Evolutionary conservation across 2,888 invertebrate genomes (phyloP), one percentile per base, ranked within the genome.

Genomic region (Platycheirus rosarum): DNA sequence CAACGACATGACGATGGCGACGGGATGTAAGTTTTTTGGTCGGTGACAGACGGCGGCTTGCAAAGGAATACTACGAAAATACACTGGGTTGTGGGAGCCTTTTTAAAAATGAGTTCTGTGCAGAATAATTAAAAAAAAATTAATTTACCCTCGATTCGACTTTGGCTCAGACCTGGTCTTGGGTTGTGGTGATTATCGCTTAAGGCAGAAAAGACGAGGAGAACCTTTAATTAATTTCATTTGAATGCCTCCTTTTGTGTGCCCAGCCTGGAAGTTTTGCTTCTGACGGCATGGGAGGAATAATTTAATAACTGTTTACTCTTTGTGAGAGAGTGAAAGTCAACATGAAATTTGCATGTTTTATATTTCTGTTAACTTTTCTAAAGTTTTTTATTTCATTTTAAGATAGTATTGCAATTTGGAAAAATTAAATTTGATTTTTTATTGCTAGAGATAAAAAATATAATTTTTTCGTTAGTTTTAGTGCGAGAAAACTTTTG

Each of bases 171-270:
- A 35, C 18, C 74, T 57, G 68, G 16, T 14, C 14, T 14, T 14
- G 26, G 35, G 75, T 44, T 37, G 53, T 48, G 80, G 70, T 80
- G 80, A 75, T 75, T 70, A 80, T 65, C 65, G 75, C 75, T 80
- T 75, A 75, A 62, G 70, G 60, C 70, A 55, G 44, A 23, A 60
- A 66, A 42, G 70, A 46, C 26, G 65, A 66, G 60, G 60, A 71
- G 70, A 70, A 70, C 76, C 70, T 80, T 80, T 80, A 80, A 80
- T 80, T 80, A 80, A 80, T 80, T 80, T 71, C 80, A 75, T 80
- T 80, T 76, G 70, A 80, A 76, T 70, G 75, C 80, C 70, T 80
- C 66, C 51, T 70, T 80, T 80, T 70, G 42, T 80, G 16, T 46
- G 32, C 49, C 29, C 42, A 46, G 37, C 32, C 44, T n/a, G 13